Percentiles rank a stretch among this genome's conserved stretches.
Conservation (phyloP, 2,113 vertebrate species). For the Theristicus caerulescens region DNA sequence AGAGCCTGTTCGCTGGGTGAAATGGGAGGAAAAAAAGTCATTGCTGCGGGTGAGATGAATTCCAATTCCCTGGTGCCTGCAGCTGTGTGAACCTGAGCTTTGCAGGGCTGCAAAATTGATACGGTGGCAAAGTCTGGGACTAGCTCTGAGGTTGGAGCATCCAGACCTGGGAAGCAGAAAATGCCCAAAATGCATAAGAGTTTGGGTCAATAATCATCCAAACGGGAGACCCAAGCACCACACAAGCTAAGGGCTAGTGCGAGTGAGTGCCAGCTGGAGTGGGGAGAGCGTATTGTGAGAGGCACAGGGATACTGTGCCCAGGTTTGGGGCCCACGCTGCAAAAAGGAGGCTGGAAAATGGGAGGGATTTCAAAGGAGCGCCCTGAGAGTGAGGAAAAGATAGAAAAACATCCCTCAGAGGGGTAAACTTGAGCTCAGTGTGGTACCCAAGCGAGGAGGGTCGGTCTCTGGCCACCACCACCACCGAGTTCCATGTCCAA, state of each 20-base stretch:
- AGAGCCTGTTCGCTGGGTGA: background rate
- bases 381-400: background rate
- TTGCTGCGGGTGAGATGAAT: background rate
- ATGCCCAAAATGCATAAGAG: background rate
- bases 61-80: background rate
- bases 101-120: background rate
- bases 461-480: background rate
- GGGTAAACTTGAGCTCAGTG: background rate
- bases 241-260: background rate
- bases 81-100: background rate
- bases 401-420: background rate
- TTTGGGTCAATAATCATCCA: background rate
- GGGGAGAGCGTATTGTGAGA: rapidly evolving
- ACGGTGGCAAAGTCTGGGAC: background rate
- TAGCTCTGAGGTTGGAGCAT: background rate
- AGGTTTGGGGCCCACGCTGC: background rate
- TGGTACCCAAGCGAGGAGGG: background rate
- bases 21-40: rapidly evolving
- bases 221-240: background rate
- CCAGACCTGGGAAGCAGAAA: background rate
- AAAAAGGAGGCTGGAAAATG: background rate
- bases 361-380: background rate
- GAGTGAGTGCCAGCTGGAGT: background rate
- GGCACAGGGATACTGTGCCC: background rate
- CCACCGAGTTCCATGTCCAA: rapidly evolving